phyloP scores from a whole-genome alignment of 2,888 invertebrate species.

The Spicauda simplicius region DNA sequence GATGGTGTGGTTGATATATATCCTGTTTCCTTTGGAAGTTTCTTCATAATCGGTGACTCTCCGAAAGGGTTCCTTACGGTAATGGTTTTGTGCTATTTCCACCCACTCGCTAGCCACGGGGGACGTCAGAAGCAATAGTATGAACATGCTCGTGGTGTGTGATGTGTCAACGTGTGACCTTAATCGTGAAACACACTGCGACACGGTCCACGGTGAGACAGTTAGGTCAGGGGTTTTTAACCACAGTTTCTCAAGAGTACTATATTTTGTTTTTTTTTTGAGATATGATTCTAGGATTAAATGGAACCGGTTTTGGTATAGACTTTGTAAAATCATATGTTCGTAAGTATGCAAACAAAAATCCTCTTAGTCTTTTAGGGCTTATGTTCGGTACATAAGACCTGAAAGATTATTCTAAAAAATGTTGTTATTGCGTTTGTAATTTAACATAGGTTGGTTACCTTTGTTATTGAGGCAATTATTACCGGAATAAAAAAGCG shows the following conservation, averaged over 20 bases:
- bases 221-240: constrained; percentile 58
- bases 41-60: constrained; percentile 36
- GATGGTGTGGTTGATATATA: constrained; percentile 57
- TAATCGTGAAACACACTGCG: constrained; percentile 54
- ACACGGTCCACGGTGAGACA: constrained; percentile 47
- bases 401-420: too few species aligned
- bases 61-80: constrained; percentile 54
- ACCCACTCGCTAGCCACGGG: constrained; percentile 68
- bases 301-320: too few species aligned
- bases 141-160: constrained; percentile 46
- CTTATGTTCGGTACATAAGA: too few species aligned
- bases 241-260: too few species aligned
- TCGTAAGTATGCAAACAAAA: too few species aligned
- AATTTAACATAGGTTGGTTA: not conserved
- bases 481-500: too few species aligned
- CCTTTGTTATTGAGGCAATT: too few species aligned
- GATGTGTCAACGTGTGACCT: constrained; percentile 38
- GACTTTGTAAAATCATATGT: too few species aligned
- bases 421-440: too few species aligned
- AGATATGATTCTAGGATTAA: too few species aligned
- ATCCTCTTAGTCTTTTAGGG: too few species aligned
- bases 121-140: constrained; percentile 53
- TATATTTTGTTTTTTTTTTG: too few species aligned
- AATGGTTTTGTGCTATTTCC: constrained; percentile 72
- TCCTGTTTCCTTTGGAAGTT: constrained; percentile 43